phyloP scores from a whole-genome alignment of 2,888 invertebrate species.

The Drosophila macrospina region DNA sequence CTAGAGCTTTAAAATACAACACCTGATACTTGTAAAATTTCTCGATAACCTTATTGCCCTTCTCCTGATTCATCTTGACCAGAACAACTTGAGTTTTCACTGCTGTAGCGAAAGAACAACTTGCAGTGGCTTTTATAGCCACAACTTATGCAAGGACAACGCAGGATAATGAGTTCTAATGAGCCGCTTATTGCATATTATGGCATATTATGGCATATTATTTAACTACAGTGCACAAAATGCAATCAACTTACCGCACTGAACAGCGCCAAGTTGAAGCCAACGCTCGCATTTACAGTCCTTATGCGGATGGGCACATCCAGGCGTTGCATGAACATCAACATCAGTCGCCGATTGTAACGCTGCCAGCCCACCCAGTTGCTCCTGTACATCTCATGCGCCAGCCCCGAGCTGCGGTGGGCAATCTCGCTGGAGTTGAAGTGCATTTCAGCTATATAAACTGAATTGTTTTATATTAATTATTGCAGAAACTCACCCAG shows the following conservation, averaged over 20 bases:
- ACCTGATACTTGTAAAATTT: conserved; percentile 67
- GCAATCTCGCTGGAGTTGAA: conserved; percentile 55
- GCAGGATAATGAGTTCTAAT: conserved; percentile 52
- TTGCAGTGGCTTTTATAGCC: conserved; percentile 28
- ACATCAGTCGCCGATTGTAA: conserved; percentile 55
- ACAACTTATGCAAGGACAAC: conserved; percentile 5
- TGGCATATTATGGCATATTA: conserved; percentile 27
- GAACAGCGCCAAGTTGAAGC: conserved; percentile 69
- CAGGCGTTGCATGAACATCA: conserved; percentile 69
- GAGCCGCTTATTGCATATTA: conserved; percentile 37
- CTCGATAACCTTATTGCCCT: conserved; percentile 23
- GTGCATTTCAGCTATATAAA: not conserved
- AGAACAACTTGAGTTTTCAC: not conserved
- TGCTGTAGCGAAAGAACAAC: not conserved
- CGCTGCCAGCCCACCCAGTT: conserved; percentile 67
- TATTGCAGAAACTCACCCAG: conserved; percentile 54
- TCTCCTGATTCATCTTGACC: conserved; percentile 40
- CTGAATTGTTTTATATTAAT: too few relatives aligned
- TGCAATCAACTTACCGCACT: conserved; percentile 62
- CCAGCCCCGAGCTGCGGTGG: conserved; percentile 57
- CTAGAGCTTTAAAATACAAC: conserved; percentile 51
- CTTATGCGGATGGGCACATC: conserved; percentile 54
- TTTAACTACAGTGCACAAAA: conserved; percentile 45
- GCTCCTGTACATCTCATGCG: conserved; percentile 62
- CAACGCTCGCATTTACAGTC: conserved; percentile 62